Evolutionary conservation across 2,888 invertebrate species (phyloP).

Genomic region (Petrolisthes cinctipes): DNA sequence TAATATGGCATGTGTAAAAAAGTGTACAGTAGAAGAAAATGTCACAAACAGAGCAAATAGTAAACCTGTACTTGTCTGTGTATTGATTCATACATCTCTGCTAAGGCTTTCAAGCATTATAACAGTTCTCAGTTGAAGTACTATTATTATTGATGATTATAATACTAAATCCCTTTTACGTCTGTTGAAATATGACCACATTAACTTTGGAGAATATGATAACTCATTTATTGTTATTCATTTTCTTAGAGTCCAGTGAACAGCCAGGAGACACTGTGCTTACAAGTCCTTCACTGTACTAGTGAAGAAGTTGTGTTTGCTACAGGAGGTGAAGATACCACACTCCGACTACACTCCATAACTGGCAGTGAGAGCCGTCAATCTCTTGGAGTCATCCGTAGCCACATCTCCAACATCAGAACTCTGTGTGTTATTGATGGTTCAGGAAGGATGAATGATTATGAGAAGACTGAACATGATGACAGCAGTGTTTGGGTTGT

Average conservation of each 20-base stretch:
- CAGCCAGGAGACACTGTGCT: conserved; percentile 44
- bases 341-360: conserved; percentile 40
- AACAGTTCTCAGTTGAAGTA: no score
- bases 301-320: conserved; percentile 13
- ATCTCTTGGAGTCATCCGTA: conserved; percentile 32
- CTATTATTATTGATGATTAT: no score
- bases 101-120: no score
- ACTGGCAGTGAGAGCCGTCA: conserved; percentile 1
- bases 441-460: background rate
- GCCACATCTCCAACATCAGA: conserved; percentile 52
- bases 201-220: no score
- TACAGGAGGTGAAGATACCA: conserved; percentile 56
- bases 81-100: no score
- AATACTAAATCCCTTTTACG: background rate
- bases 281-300: conserved; percentile 21
- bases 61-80: no score
- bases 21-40: no score
- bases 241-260: conserved; percentile 39
- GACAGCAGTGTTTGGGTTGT: conserved; percentile 33
- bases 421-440: conserved; percentile 38
- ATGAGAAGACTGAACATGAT: background rate
- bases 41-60: no score
- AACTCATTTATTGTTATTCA: background rate
- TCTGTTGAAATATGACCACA: background rate
- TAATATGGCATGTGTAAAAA: no score